A percentile compares a stretch with the other conserved stretches of the same genome.
Evolutionary conservation across 2,797 vertebrate genomes (phyloP).

Genomic region (Acrossocheilus wenchowensis): DNA sequence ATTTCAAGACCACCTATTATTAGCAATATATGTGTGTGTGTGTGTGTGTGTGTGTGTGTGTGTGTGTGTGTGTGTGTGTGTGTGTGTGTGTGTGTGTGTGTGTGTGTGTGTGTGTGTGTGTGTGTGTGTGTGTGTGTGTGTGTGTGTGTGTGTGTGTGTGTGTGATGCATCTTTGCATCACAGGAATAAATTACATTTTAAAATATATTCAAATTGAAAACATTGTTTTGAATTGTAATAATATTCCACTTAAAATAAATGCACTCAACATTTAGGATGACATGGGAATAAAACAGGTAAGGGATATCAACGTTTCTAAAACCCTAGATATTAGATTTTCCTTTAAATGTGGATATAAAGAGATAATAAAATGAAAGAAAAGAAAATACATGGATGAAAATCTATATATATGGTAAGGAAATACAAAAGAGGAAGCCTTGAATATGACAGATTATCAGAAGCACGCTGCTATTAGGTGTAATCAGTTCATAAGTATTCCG

Average conservation of each 20-base stretch:
- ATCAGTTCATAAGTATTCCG: conserved; percentile 13
- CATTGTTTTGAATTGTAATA: not conserved
- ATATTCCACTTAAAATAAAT: not conserved
- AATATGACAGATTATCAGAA: not conserved
- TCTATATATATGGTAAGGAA: not conserved
- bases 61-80: no score
- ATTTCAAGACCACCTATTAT: no score
- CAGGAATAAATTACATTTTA: not conserved
- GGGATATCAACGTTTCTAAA: not conserved
- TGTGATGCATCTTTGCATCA: not conserved
- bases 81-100: no score
- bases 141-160: no score
- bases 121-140: no score
- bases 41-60: no score
- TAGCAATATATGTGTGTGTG: no score
- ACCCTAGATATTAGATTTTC: not conserved
- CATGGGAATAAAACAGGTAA: conserved; percentile 14
- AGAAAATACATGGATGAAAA: not conserved
- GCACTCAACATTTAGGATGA: conserved; percentile 1
- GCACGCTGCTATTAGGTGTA: conserved; percentile 15
- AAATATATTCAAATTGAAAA: conserved; percentile 1
- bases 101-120: no score
- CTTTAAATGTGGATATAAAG: not conserved
- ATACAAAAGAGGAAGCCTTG: not conserved
- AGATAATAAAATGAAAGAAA: not conserved